Base-by-base conservation (phyloP, 2,113 vertebrate genomes). In the Perccottus glenii region DNA sequence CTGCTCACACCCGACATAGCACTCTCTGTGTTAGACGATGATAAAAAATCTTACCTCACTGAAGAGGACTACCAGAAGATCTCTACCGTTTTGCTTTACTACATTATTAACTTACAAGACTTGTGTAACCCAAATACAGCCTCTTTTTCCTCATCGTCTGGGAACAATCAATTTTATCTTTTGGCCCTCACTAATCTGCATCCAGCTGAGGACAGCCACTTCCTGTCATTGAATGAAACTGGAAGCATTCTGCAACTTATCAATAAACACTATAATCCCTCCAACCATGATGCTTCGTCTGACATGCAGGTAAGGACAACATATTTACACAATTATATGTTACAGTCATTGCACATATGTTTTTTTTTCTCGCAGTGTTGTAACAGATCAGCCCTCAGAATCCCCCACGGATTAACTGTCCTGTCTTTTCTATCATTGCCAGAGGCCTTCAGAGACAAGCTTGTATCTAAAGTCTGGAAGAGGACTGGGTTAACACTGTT, bases 81-180 rank as follows among this genome's bases (percentile, higher is more conserved):
- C 60, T 94, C 93, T 27, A 91, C 94, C 40, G 88, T 96, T 58
- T 88, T 96, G 38, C 93, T 98, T 3, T 97, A 96, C 78, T 95
- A 95, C 78, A 91, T 96, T 49, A 75, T 96, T 73, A 94, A 96
- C 75, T 87, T 83, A 38, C 86, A 84, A 81, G 90, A 96, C 47
- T 73, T 91, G 51, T 98, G 96, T 60, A 82, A 88, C 33, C 88
- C 94, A 72, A 88, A 90, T 5, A 38, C 86, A 38, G 86, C 64
- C 57, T 86, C 88, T 67, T 85, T 63, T 59, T 84, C 92, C 58
- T 81, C 82, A n/a, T n/a, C n/a, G n/a, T 82, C 84, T 61, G 89
- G 67, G 60, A 92, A 93, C 71, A 94, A 94, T 60, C 84, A 88
- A 60, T 95, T 94, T 85, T 96, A 95, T 68, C 78, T 96, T 83